These are phyloP conservation scores for Andrena haemorrhoa DNA, from an alignment of 2,888 invertebrate genomes.

Conservation along the genomic window DNA sequence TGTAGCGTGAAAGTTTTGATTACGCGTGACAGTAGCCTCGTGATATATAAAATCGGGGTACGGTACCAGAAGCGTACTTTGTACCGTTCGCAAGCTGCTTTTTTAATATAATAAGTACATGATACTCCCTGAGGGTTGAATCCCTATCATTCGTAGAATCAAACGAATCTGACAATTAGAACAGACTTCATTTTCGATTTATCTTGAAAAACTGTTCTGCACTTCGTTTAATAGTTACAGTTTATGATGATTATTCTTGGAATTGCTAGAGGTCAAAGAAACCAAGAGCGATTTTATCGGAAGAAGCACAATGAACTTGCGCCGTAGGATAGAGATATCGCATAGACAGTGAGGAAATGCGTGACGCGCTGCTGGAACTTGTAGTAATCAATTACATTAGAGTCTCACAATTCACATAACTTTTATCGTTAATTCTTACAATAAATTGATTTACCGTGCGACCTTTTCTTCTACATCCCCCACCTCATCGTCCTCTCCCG, in stretches of 20 bases:
- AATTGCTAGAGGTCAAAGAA: too few relatives aligned
- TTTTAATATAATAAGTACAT: neutral
- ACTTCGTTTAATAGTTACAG: too few relatives aligned
- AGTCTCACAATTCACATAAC: neutral
- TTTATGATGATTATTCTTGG: too few relatives aligned
- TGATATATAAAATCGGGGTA: conserved; percentile 32
- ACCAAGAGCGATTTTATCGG: neutral
- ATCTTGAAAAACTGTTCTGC: too few relatives aligned
- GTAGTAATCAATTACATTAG: neutral
- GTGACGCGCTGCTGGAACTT: neutral
- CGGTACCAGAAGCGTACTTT: conserved; percentile 10
- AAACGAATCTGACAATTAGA: too few relatives aligned
- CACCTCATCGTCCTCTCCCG: neutral
- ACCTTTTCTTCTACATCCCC: neutral
- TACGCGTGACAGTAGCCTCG: conserved; percentile 17
- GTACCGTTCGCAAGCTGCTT: neutral
- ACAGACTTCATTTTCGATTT: too few relatives aligned
- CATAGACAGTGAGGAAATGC: neutral
- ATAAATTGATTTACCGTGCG: neutral
- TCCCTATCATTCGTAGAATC: too few relatives aligned
- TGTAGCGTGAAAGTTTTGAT: conserved; percentile 8
- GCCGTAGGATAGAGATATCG: neutral
- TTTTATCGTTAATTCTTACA: conserved; percentile 1
- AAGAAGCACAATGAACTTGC: neutral
- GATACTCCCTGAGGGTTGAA: too few relatives aligned